Evolutionary conservation across 2,888 invertebrate species (phyloP), one percentile per base, ranked within the genome.

Genomic region (Tipula lateralis): DNA sequence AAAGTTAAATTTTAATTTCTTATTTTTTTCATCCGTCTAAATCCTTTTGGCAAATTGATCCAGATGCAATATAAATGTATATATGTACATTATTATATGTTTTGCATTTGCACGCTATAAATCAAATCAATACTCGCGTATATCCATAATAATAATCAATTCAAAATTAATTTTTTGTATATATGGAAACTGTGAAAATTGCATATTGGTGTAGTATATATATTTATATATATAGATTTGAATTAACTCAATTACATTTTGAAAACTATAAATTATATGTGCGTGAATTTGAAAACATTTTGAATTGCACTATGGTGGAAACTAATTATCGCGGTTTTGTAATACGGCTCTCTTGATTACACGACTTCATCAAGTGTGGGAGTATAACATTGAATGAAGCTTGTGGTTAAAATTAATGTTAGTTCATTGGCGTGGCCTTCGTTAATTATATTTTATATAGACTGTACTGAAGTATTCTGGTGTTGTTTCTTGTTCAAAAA

Each of bases 11-110:
- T 44, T 44, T 16, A n/a, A 44, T 6, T 24, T 44, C 9, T 66
- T 66, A 6, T 19, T 66, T 24, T 66, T 66, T 66, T 12, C 24
- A 19, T 66, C 66, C 24, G 66, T 24, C 24, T 66, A 24, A 66
- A 66, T 66, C 66, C 66, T 66, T 66, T 66, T 66, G 66, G 66
- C 66, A 66, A 66, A 66, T 66, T 66, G 66, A 66, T 66, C 66
- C 24, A 66, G 66, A 24, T 66, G 66, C 9, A 66, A 66, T 66
- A 66, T 9, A 66, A 66, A 66, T n/a, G 13, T 13, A 39, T 12
- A 1, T 39, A 13, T 32, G 32, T 32, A 4, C 32, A 32, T 32
- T 32, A 4, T 2, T 32, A 32, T 32, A 6, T 4, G 6, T 32
- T 32, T 36, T 36, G 36, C 12, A 36, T 9, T 12, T 34, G 34